These are phyloP conservation scores for Hydractinia echinata DNA, from an alignment of 30 jellyfish, hydroid and myxozoan genomes.

Conservation along the genomic window DNA sequence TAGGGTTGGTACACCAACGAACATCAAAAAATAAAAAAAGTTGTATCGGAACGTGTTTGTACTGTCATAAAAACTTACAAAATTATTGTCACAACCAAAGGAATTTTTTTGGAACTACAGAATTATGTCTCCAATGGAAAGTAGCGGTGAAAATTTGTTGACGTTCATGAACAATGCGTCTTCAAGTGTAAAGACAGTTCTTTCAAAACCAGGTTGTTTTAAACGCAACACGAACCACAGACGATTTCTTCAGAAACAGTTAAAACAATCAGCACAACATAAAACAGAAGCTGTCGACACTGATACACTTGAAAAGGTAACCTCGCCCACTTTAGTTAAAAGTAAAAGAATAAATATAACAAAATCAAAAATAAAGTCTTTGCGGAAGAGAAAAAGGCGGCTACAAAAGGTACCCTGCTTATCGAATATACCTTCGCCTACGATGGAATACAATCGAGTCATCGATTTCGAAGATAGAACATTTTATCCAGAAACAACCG, in stretches of 20 bases:
- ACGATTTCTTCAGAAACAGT: slow-evolving; percentile 82
- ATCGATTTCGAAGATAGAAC: too few species aligned
- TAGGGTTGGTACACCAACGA: too few species aligned
- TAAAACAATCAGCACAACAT: slow-evolving; percentile 8
- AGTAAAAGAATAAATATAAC: neutral
- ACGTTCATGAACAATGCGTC: slow-evolving; percentile 84
- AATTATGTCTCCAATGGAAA: neutral
- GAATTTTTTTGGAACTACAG: too few species aligned
- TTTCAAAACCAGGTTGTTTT: slow-evolving; percentile 91
- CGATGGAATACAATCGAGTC: neutral
- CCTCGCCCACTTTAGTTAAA: neutral
- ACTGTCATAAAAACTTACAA: too few species aligned
- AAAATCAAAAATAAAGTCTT: neutral
- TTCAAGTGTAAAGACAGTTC: slow-evolving; percentile 77
- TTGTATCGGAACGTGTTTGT: too few species aligned
- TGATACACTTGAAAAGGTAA: slow-evolving; percentile 11
- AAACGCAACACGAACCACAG: slow-evolving; percentile 95
- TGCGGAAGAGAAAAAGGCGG: neutral
- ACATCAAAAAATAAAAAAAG: too few species aligned
- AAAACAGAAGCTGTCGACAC: neutral
- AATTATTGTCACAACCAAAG: too few species aligned
- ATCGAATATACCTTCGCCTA: neutral
- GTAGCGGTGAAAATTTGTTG: slow-evolving; percentile 65
- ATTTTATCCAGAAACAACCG: too few species aligned
- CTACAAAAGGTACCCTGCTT: neutral